A percentile compares a stretch with the other conserved stretches of the same genome.
Evolutionary conservation across 2,797 vertebrate species (phyloP).

Genomic region (Petrocephalus schoutedeni): DNA sequence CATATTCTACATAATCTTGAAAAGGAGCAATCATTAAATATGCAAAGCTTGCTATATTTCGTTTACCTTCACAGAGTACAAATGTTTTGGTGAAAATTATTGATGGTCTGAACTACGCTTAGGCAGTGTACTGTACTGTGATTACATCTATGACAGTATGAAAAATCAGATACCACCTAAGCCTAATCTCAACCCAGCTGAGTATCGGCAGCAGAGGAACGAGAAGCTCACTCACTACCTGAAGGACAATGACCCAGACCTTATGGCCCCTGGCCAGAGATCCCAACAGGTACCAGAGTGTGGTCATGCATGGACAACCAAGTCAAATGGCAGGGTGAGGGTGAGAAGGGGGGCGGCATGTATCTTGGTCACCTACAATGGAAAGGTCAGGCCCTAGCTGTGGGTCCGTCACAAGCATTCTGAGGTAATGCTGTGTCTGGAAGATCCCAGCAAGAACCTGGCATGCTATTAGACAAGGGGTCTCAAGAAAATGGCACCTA

Average conservation of each 20-base stretch:
- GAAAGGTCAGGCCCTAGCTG: conserved; percentile 66
- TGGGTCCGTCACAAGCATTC: conserved; percentile 55
- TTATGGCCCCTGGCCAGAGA: conserved; percentile 58
- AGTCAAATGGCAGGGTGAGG: conserved; percentile 72
- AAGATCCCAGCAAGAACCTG: conserved; percentile 31
- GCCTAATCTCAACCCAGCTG: background rate
- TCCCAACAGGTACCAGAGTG: conserved; percentile 71
- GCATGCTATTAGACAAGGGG: conserved; percentile 60
- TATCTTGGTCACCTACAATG: conserved; percentile 63
- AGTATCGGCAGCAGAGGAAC: conserved; percentile 68
- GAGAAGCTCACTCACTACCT: conserved; percentile 91
- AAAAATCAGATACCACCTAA: background rate
- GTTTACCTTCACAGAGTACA: too few species aligned
- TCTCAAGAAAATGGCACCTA: conserved; percentile 56
- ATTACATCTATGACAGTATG: too few species aligned
- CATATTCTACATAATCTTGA: too few species aligned
- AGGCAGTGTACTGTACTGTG: too few species aligned
- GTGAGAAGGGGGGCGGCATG: conserved; percentile 52
- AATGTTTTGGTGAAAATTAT: too few species aligned
- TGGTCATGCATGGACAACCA: conserved; percentile 45
- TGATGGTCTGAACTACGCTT: too few species aligned
- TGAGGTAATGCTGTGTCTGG: conserved; percentile 50
- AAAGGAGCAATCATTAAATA: too few species aligned
- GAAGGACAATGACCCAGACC: conserved; percentile 75
- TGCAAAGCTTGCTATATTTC: too few species aligned